phyloP scores from a whole-genome alignment of 1,140 invertebrate genomes.

The Scaptodrosophila lebanonensis region DNA sequence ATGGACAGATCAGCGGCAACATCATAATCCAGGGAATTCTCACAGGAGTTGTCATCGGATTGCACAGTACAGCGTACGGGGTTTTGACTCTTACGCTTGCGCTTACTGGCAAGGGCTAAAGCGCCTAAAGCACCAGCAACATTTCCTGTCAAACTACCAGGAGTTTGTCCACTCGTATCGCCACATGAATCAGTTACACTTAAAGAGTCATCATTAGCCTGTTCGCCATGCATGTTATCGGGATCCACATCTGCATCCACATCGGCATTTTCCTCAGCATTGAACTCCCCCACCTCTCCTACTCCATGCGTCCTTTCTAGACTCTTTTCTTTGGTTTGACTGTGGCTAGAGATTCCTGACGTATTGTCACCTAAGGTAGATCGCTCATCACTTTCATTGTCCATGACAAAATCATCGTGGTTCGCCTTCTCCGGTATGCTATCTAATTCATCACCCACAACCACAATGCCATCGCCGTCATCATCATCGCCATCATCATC shows the following conservation, averaged over 20 bases:
- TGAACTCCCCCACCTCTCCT: too few species aligned
- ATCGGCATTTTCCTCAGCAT: too few species aligned
- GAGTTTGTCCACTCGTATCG: conserved; percentile 76
- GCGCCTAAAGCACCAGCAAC: conserved; percentile 16
- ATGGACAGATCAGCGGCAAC: conserved; percentile 78
- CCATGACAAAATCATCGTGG: conserved; percentile 28
- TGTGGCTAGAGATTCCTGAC: conserved; percentile 80
- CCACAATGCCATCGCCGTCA: conserved; percentile 76
- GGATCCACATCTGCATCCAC: too few species aligned
- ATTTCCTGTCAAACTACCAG: background rate
- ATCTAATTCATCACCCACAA: conserved; percentile 77
- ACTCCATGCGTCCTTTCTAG: conserved; percentile 66
- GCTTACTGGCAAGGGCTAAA: conserved; percentile 78
- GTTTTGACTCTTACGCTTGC: conserved; percentile 95
- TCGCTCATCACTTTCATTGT: conserved; percentile 49
- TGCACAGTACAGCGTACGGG: conserved; percentile 87
- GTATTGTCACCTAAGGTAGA: conserved; percentile 72
- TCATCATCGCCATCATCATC: conserved; percentile 74
- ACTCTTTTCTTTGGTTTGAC: conserved; percentile 82
- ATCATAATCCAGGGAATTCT: conserved; percentile 79
- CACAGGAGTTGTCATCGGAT: conserved; percentile 77
- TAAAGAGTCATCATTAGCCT: conserved; percentile 86
- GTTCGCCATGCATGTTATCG: conserved; percentile 84
- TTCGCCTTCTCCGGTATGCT: conserved; percentile 48
- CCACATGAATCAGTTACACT: conserved; percentile 79